These are phyloP conservation scores for Oreochromis spilurus DNA, from an alignment of 2,113 vertebrate genomes.

Conservation along the genomic window DNA sequence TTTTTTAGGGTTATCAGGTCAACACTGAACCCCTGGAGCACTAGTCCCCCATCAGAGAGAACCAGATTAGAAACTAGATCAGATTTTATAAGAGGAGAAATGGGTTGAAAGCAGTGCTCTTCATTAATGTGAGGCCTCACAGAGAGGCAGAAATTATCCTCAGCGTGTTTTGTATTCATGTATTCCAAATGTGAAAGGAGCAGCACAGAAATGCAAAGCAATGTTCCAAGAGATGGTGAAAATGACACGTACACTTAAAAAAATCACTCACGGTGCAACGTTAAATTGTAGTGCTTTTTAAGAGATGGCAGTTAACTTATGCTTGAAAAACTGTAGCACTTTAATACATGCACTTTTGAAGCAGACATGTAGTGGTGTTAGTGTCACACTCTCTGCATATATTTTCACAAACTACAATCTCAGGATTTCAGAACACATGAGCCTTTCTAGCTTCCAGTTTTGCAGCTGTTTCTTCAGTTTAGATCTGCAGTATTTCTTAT, in stretches of 20 bases:
- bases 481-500: neutral
- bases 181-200: constrained; percentile 9
- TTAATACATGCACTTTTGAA: neutral
- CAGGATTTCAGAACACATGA: neutral
- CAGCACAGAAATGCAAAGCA: neutral
- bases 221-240: neutral
- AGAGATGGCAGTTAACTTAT: constrained; percentile 1
- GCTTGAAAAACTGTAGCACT: constrained; percentile 1
- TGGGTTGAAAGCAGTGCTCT: constrained; percentile 2
- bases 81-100: constrained; percentile 28
- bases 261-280: neutral
- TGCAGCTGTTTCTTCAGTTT: neutral
- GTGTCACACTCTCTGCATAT: constrained; percentile 2
- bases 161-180: constrained; percentile 1
- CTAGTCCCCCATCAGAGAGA: constrained; percentile 10
- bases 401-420: neutral
- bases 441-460: neutral
- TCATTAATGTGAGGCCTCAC: neutral
- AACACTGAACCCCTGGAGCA: constrained; percentile 16
- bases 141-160: neutral
- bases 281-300: neutral
- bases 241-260: constrained; percentile 11
- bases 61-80: constrained; percentile 63
- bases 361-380: neutral
- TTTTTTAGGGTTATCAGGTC: constrained; percentile 54